A percentile compares a stretch with the other conserved stretches of the same genome.
These are phyloP conservation scores for Scatophagus argus DNA, from an alignment of 2,113 vertebrate genomes.

Conservation along the genomic window DNA sequence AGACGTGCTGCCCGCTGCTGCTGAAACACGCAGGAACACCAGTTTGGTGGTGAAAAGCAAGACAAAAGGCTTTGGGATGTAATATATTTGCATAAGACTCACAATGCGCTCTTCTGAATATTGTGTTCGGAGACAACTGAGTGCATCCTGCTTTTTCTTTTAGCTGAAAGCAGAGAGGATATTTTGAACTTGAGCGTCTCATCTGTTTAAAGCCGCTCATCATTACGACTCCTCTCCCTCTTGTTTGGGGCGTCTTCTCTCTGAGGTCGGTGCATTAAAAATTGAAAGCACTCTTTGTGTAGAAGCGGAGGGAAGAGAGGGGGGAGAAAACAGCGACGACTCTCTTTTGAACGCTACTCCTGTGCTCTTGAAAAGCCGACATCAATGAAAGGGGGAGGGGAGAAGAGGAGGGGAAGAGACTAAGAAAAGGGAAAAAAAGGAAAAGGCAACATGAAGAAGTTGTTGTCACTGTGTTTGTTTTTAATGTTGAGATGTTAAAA, in stretches of 20 bases:
- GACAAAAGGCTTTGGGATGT: background rate
- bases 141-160: conserved; percentile 5
- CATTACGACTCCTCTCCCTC: conserved; percentile 57
- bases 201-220: conserved; percentile 59
- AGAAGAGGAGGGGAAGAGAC: too few species aligned
- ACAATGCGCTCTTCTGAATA: background rate
- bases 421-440: background rate
- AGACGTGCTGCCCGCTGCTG: too few species aligned
- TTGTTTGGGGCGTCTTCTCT: conserved; percentile 62
- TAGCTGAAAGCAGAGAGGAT: conserved; percentile 24
- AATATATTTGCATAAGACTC: background rate
- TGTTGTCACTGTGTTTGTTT: conserved; percentile 74
- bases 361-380: conserved; percentile 67
- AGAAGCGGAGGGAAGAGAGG: conserved; percentile 27
- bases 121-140: background rate
- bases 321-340: conserved; percentile 26
- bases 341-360: conserved; percentile 62
- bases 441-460: conserved; percentile 60
- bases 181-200: conserved; percentile 59
- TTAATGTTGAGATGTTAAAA: conserved; percentile 61
- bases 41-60: background rate
- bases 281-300: conserved; percentile 73
- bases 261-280: conserved; percentile 66
- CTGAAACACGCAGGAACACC: background rate
- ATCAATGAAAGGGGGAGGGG: conserved; percentile 48